phyloP scores from a whole-genome alignment of 2,113 vertebrate genomes.

The Lasiurus borealis region DNA sequence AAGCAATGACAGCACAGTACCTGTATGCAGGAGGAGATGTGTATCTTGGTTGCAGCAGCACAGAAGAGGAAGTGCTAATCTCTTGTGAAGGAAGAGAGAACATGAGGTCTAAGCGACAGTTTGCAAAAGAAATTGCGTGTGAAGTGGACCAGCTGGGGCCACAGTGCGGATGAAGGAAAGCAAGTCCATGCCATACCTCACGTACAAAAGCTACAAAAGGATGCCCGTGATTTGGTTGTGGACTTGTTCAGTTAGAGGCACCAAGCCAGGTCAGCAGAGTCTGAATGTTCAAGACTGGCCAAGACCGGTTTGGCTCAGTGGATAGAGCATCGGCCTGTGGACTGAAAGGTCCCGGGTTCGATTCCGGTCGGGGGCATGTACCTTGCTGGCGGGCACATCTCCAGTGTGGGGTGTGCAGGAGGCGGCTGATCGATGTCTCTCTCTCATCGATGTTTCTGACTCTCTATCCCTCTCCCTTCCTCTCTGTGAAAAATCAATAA shows the following conservation, averaged over 20 bases:
- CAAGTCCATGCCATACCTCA: neutral
- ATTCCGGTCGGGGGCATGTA: too few species aligned
- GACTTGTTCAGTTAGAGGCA: neutral
- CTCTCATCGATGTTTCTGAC: too few species aligned
- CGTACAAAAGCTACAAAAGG: neutral
- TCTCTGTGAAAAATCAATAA: too few species aligned
- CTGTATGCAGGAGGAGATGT: neutral
- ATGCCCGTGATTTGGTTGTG: neutral
- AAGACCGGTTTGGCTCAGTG: too few species aligned
- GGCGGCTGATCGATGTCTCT: too few species aligned
- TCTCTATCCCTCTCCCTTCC: too few species aligned
- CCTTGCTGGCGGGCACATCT: too few species aligned
- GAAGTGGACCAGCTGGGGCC: neutral
- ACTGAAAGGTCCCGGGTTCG: too few species aligned
- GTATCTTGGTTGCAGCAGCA: neutral
- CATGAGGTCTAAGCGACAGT: neutral
- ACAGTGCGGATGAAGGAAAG: neutral
- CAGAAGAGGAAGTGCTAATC: neutral
- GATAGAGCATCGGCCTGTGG: too few species aligned
- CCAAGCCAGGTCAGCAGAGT: neutral
- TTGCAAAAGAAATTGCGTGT: neutral
- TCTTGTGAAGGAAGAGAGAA: neutral
- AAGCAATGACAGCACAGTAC: neutral
- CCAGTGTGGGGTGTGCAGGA: too few species aligned
- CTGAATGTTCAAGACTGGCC: neutral